Evolutionary conservation across 2,797 vertebrate species (phyloP).

Genomic region (Fundulus diaphanus): DNA sequence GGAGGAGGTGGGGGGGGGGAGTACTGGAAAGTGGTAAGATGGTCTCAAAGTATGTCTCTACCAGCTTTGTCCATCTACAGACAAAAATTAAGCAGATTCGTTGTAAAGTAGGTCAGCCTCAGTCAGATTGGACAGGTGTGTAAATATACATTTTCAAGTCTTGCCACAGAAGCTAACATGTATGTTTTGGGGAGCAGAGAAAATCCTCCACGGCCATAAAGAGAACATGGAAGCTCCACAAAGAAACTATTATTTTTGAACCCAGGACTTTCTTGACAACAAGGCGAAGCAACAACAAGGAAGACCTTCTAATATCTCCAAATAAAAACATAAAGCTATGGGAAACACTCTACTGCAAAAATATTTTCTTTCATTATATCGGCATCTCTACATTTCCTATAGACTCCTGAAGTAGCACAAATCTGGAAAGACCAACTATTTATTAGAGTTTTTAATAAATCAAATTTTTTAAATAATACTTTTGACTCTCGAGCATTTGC

Average conservation of each 20-base stretch:
- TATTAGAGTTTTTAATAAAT: slow-evolving; percentile 3
- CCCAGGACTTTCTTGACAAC: background rate
- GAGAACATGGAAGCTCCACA: background rate
- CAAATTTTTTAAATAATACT: slow-evolving; percentile 29
- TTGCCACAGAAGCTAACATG: background rate
- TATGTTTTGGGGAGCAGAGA: no score
- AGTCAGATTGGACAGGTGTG: background rate
- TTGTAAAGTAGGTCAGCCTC: background rate
- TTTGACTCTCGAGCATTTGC: slow-evolving; percentile 39
- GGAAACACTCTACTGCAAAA: background rate
- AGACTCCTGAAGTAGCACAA: background rate
- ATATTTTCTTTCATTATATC: background rate
- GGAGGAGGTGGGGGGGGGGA: slow-evolving; percentile 63
- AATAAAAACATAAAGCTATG: background rate
- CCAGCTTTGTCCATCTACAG: background rate
- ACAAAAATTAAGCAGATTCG: background rate
- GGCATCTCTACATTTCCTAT: background rate
- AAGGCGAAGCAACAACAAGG: background rate
- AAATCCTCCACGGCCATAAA: no score
- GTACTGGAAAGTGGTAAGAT: slow-evolving; percentile 69
- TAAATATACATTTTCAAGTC: background rate
- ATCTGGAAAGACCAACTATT: background rate
- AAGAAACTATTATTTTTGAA: background rate
- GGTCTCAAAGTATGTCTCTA: slow-evolving; percentile 31
- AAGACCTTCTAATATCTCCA: background rate